A percentile compares a stretch with the other conserved stretches of the same genome.
These are phyloP conservation scores for Lagocephalus sceleratus DNA, from an alignment of 2,797 vertebrate species.

Conservation along the genomic window DNA sequence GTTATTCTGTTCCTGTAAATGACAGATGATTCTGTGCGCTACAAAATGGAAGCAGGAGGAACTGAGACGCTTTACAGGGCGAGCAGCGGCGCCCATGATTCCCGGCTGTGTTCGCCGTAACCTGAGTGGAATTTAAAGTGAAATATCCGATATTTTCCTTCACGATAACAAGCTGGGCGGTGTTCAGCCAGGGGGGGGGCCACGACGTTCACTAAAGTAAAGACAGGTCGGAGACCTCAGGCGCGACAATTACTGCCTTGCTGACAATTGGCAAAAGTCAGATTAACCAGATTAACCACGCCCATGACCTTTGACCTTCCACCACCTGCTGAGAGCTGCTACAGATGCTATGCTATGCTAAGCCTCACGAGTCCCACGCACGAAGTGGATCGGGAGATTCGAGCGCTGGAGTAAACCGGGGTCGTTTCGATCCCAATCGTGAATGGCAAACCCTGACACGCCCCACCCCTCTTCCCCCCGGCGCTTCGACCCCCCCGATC, in stretches of 20 bases:
- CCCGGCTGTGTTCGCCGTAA: constrained; percentile 16
- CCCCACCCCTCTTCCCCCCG: constrained; percentile 61
- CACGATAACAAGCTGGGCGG: constrained; percentile 18
- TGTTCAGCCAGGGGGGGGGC: too few species aligned
- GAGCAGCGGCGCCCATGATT: not conserved
- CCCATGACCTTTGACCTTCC: too few species aligned
- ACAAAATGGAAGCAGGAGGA: constrained; percentile 23
- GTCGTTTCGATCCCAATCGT: not conserved
- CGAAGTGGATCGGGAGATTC: too few species aligned
- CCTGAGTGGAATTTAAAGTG: constrained; percentile 37
- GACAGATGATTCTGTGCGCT: constrained; percentile 16
- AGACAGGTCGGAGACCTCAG: too few species aligned
- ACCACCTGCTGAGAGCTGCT: too few species aligned
- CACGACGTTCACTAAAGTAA: too few species aligned
- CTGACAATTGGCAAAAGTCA: too few species aligned
- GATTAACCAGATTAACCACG: too few species aligned
- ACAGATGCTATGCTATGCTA: too few species aligned
- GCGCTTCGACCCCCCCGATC: constrained; percentile 46
- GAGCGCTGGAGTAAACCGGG: not conserved
- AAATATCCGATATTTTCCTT: constrained; percentile 28
- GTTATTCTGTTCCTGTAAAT: constrained; percentile 21
- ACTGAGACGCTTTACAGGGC: constrained; percentile 37
- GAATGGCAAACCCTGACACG: constrained; percentile 33
- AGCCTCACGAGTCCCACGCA: too few species aligned
- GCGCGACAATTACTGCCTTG: too few species aligned